These are phyloP conservation scores for Drosophila barbarae DNA, from an alignment of 2,888 invertebrate genomes.

Conservation along the genomic window DNA sequence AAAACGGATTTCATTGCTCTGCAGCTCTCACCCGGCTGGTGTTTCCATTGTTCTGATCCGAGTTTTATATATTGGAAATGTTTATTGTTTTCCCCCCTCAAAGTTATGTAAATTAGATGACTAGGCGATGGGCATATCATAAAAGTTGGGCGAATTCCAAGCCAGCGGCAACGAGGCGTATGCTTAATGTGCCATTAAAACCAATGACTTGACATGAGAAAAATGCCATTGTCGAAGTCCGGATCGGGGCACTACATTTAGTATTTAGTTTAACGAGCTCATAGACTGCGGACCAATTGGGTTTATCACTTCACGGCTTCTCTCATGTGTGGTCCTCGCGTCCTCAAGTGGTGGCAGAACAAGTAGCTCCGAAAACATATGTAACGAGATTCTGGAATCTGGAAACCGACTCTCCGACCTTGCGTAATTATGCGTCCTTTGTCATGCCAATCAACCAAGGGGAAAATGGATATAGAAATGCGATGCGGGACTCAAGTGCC, in stretches of 20 bases:
- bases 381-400: constrained; percentile 22
- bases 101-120: constrained; percentile 38
- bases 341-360: constrained; percentile 55
- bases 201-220: constrained; percentile 63
- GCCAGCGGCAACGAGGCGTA: constrained; percentile 65
- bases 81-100: constrained; percentile 36
- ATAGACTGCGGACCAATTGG: constrained; percentile 56
- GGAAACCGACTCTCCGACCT: constrained; percentile 34
- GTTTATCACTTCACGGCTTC: constrained; percentile 59
- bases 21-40: constrained; percentile 36
- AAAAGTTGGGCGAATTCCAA: constrained; percentile 44
- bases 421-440: constrained; percentile 64
- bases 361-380: constrained; percentile 57
- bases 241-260: constrained; percentile 1
- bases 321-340: constrained; percentile 63
- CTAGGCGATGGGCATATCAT: constrained; percentile 27
- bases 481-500: constrained; percentile 56
- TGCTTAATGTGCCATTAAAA: constrained; percentile 70
- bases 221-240: constrained; percentile 45
- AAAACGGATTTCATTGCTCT: constrained; percentile 33
- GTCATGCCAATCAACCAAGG: constrained; percentile 50
- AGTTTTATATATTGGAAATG: constrained; percentile 50
- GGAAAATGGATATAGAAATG: constrained; percentile 20
- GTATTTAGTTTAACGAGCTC: constrained; percentile 53
- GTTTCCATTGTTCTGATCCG: constrained; percentile 47